Base-by-base conservation (phyloP, 2,797 vertebrate species). In the Thaleichthys pacificus region DNA sequence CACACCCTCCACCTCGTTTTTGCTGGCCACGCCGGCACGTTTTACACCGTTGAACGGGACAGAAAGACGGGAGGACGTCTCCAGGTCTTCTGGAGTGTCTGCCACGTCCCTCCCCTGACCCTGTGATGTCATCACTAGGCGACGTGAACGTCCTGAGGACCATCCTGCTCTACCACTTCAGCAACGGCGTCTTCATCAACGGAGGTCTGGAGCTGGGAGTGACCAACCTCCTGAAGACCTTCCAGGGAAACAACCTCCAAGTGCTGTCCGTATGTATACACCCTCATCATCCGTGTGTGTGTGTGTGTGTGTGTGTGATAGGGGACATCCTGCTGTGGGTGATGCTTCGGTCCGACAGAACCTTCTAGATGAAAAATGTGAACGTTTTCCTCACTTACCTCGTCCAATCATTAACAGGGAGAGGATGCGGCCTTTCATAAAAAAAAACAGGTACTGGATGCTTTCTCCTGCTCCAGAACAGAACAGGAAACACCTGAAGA, bases 161-260 rank as follows among this genome's bases (percentile, higher is more conserved):
- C 75, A 96, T 99, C 76, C 93, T 99, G 75, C 94, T 98, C 62
- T 99, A 99, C 82, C 98, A 99, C 84, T 85, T 99, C 84, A 96
- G 90, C 32, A 93, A 92, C 67, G 96, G 96, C 6, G 77, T 98
- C 84, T 96, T 96, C 85, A 95, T 99, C 81, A 97, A 95, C 75
- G 97, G 92, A 47, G 98, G 98, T 66, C 91, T 99, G 84, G 96
- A 99, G 79, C 89, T 91, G 69, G 94, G 96, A 63, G 97, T 99
- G 66, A 99, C 96, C 72, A 99, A 97, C 72, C 90, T 99, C 79
- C 92, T 99, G 35, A 98, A 93, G 91, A 95, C 94, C 11, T 84
- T 96, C 4, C 96, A 98, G 87, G 97, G 97, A 82, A 93, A 91
- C 76, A 96, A 96, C 85, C 86, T 99, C 49, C 96, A 95, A 81